A percentile compares a stretch with the other conserved stretches of the same genome.
Evolutionary conservation across 2,113 vertebrate species (phyloP).

Genomic region (Agapornis roseicollis): DNA sequence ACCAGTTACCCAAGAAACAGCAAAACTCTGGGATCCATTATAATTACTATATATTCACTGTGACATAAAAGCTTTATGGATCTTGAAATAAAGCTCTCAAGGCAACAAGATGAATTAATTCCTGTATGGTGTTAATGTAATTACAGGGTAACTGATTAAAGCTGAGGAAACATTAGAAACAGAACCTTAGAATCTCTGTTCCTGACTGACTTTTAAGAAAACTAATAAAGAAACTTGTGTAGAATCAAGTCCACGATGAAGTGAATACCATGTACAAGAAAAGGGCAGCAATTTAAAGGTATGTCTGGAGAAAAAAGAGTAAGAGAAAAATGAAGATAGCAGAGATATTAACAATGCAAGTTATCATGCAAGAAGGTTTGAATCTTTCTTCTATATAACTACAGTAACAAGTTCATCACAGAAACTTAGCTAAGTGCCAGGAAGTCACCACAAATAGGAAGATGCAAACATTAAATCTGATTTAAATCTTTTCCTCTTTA

Average conservation of each 20-base stretch:
- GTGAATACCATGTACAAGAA: accelerated
- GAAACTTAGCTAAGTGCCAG: background rate
- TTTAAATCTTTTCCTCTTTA: background rate
- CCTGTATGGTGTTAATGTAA: background rate
- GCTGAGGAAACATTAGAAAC: background rate
- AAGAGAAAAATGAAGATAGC: background rate
- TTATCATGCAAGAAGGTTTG: background rate
- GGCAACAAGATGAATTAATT: background rate
- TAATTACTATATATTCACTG: background rate
- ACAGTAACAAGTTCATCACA: background rate
- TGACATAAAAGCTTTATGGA: background rate
- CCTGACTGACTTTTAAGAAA: background rate
- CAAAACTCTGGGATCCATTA: background rate
- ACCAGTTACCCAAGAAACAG: background rate
- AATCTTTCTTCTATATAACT: background rate
- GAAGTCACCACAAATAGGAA: background rate
- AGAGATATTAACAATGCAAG: background rate
- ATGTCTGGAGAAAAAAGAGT: background rate
- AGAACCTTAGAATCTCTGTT: background rate
- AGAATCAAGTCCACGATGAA: background rate
- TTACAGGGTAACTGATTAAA: background rate
- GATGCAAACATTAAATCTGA: background rate
- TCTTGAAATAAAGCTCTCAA: background rate
- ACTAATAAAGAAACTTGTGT: background rate
- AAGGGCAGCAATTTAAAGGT: background rate